phyloP scores from a whole-genome alignment of 1,140 invertebrate genomes.

The Bradysia coprophila region DNA sequence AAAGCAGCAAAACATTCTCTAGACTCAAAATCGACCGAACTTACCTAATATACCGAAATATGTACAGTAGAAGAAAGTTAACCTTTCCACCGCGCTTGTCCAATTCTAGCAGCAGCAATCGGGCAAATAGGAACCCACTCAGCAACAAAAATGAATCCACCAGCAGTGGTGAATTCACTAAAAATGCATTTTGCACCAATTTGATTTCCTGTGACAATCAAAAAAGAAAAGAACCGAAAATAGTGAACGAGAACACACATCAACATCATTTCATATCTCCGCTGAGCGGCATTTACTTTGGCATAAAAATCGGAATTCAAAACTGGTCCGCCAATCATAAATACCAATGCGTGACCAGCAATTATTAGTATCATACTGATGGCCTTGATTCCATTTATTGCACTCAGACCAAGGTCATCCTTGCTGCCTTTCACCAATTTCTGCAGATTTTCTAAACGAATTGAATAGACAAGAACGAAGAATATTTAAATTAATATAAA shows the following conservation, averaged over 20 bases:
- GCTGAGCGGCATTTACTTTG: no score
- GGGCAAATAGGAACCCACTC: constrained; percentile 43
- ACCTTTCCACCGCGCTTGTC: constrained; percentile 39
- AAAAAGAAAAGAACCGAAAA: no score
- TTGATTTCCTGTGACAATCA: constrained; percentile 7
- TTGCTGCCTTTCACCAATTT: constrained; percentile 27
- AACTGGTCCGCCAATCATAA: constrained; percentile 40
- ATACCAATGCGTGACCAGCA: constrained; percentile 38
- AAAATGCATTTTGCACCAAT: constrained; percentile 26
- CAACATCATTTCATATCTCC: no score
- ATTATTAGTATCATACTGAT: constrained; percentile 43
- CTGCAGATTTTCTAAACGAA: constrained; percentile 35
- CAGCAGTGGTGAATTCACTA: constrained; percentile 38
- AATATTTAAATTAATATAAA: constrained; percentile 8
- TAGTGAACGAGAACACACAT: constrained; percentile 20
- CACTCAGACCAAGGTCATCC: constrained; percentile 35
- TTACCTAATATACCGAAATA: constrained; percentile 42
- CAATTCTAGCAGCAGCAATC: constrained; percentile 41
- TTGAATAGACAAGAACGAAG: no score
- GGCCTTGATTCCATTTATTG: constrained; percentile 42
- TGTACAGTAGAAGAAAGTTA: constrained; percentile 37
- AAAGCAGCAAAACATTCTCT: no score
- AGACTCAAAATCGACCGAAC: background rate
- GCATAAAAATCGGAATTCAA: constrained; percentile 38
- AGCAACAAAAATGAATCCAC: constrained; percentile 53